Percentiles rank a stretch among this genome's conserved stretches.
phyloP scores from a whole-genome alignment of 2,113 vertebrate species.

The Malurus alboscapulatus region DNA sequence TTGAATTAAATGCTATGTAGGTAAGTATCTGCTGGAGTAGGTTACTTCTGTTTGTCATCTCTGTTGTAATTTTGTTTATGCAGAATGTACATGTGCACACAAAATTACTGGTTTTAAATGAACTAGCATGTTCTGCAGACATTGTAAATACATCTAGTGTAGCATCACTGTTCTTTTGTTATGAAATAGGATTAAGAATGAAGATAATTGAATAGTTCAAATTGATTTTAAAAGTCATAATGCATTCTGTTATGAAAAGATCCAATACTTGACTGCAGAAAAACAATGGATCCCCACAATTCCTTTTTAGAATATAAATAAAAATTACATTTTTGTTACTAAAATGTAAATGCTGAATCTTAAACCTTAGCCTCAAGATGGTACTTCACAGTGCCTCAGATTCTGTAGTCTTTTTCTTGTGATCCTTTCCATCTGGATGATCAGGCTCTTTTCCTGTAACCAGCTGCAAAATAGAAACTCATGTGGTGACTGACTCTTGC shows the following conservation, averaged over 20 bases:
- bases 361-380: not conserved
- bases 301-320: not conserved
- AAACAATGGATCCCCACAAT: not conserved
- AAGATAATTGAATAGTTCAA: not conserved
- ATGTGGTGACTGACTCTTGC: not conserved
- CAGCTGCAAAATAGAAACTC: not conserved
- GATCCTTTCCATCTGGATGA: not conserved
- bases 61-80: not conserved
- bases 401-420: not conserved
- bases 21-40: constrained; percentile 5
- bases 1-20: not conserved
- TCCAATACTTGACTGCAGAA: not conserved
- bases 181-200: not conserved
- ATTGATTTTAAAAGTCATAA: not conserved
- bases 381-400: not conserved
- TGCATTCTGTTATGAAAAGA: not conserved
- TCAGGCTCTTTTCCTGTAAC: not conserved
- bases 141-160: not conserved
- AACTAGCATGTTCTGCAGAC: not conserved
- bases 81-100: not conserved
- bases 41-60: not conserved
- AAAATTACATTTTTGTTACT: not conserved
- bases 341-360: not conserved
- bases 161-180: not conserved
- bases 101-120: not conserved